Evolutionary conservation across 2,113 vertebrate genomes (phyloP).

Genomic region (Capricornis sumatraensis): DNA sequence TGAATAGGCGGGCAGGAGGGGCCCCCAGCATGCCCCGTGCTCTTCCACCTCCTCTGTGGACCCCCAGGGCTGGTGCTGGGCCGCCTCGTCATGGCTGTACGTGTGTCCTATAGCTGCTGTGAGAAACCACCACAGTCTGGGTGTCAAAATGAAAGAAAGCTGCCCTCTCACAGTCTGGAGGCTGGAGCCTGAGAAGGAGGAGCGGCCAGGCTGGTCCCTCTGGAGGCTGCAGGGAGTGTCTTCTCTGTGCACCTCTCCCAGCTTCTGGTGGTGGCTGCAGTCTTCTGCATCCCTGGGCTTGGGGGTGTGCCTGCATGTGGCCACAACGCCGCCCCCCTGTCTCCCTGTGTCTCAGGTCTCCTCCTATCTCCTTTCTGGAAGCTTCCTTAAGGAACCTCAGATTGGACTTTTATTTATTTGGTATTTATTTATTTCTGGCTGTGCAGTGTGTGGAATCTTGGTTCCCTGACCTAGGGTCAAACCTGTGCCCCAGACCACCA

Average conservation of each 20-base stretch:
- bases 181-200: background rate
- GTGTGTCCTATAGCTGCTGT: background rate
- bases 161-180: background rate
- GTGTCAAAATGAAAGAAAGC: too few species aligned
- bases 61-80: fast-evolving
- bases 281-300: fast-evolving
- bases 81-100: fast-evolving
- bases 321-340: background rate
- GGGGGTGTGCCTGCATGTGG: fast-evolving
- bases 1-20: fast-evolving
- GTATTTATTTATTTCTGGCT: background rate
- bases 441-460: background rate
- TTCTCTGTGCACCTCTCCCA: too few species aligned
- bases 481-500: background rate
- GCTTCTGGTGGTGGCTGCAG: background rate
- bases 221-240: background rate
- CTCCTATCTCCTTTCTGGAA: background rate
- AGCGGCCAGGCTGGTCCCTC: fast-evolving
- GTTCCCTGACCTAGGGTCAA: background rate
- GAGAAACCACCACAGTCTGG: background rate
- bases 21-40: fast-evolving
- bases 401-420: background rate
- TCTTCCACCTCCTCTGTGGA: background rate
- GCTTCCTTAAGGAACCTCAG: background rate
- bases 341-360: background rate